phyloP scores from a whole-genome alignment of 1,140 invertebrate genomes.

The Pseudobourletiella spinata region DNA sequence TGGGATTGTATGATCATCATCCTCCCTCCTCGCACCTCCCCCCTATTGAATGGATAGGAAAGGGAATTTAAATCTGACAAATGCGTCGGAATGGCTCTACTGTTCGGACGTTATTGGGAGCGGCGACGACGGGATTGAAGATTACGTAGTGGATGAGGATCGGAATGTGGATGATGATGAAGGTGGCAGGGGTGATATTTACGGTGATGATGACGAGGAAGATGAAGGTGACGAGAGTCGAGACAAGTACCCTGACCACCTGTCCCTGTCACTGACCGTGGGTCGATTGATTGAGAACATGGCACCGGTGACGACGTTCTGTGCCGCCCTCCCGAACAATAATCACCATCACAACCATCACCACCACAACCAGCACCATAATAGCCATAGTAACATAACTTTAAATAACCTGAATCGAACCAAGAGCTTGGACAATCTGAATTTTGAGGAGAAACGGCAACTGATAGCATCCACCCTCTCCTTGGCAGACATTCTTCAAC shows the following conservation, averaged over 20 bases:
- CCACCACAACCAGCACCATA: constrained; percentile 13
- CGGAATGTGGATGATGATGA: not conserved
- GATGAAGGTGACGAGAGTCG: not conserved
- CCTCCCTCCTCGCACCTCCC: too few species aligned
- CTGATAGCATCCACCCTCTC: constrained; percentile 77
- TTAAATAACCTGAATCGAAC: constrained; percentile 54
- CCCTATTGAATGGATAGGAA: too few species aligned
- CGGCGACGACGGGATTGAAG: too few species aligned
- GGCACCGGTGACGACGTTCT: constrained; percentile 34
- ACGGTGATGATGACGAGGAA: too few species aligned
- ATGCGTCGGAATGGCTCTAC: constrained; percentile 17
- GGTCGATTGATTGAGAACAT: constrained; percentile 24
- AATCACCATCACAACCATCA: too few species aligned
- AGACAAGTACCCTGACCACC: not conserved
- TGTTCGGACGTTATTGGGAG: constrained; percentile 2
- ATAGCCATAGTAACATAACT: not conserved
- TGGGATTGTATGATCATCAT: too few species aligned
- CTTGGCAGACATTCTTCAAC: constrained; percentile 68
- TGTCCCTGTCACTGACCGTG: constrained; percentile 12
- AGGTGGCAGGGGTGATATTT: too few species aligned
- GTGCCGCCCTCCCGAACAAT: constrained; percentile 15
- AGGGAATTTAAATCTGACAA: constrained; percentile 18
- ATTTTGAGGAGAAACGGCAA: constrained; percentile 81
- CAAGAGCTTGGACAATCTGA: constrained; percentile 75
- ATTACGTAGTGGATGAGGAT: constrained; percentile 2